Evolutionary conservation across 2,113 vertebrate species (phyloP), one percentile per base, ranked within the genome.

Genomic region (Leptobrachium ailaonicum): DNA sequence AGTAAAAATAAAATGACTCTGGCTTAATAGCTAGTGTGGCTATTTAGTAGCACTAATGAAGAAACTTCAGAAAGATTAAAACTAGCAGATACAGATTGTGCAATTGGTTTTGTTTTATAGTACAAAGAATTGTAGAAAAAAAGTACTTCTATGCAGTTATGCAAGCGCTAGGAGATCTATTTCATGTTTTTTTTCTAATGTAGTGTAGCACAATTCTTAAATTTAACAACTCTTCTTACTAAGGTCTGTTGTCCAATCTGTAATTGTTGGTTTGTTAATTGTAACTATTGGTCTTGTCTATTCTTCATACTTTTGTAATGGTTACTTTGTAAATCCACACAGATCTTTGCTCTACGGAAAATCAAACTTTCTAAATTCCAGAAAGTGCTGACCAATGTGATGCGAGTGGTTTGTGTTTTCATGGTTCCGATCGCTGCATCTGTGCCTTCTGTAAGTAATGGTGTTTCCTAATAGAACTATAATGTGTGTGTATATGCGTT

Each of bases 341-440:
- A 99, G 97, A 87, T 99, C 32, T 95, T 96, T 84, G 87, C 95
- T 74, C 85, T 94, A 0, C 93, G 92, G 41, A 95, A 88, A 73
- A 0, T 74, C 1, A 53, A 88, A 13, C 71, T 83, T 3, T 93
- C 95, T 9, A 87, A 71, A n/a, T 83, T 96, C 58, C 96, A 96
- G 88, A 93, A 83, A 32, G 70, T 90, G 0, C 6, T 87, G 1
- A 94, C 93, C 0, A 85, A 97, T 87, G 83, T 91, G 50, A 86
- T 96, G 40, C 88, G 97, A 2, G 87, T 74, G 0, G 3, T 96
- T 5, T 95, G 95, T 0, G 41, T 98, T 7, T 2, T 95, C 42
- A 98, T 99, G 95, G 85, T 99, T 45, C 97, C 97, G 1, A 11
- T 99, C 7, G 95, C 97, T 2, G 95, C 96, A 0, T 85, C 91